Evolutionary conservation across 2,888 invertebrate genomes (phyloP), one percentile per base, ranked within the genome.

Genomic region (Odontomyia ornata): DNA sequence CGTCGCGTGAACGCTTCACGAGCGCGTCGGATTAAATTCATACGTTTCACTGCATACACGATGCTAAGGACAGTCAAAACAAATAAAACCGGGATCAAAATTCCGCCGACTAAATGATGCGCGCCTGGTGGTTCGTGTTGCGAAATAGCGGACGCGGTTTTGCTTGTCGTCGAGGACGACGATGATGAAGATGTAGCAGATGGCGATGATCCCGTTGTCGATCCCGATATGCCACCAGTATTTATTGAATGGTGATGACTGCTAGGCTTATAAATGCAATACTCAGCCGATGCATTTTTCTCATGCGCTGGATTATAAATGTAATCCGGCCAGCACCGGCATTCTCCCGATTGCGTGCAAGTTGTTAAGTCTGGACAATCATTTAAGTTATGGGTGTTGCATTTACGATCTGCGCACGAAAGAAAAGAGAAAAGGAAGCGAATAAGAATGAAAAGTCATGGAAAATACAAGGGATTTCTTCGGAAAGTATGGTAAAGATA

Each of bases 21-120:
- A 47, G 81, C 75, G 43, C 82, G 79, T 7, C 81, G 79, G n/a
- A 81, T 77, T 27, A 82, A 73, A 67, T 81, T 79, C 36, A 81
- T 79, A 65, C 80, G 81, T 67, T 81, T 82, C 30, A 81, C 65
- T 1, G 78, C 79, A 77, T 80, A 81, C 18, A 80, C 80, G 11
- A 80, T 67, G 9, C 80, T 80, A 46, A 82, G 79, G n/a, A 81
- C 77, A n/a, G 80, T 43, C 43, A 81, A 71, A 5, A 82, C 81
- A 56, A 82, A 76, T 46, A 81, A 76, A 62, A 82, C 79, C 5
- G 82, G 82, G 23, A 82, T 80, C 27, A 82, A 36, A 76, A 82
- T 82, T n/a, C 82, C 81, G 76, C 81, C 78, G 15, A 81, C 67
- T 56, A 82, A 78, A 77, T 82, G 82, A 77, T 82, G 82, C 5